A percentile compares a stretch with the other conserved stretches of the same genome.
phyloP scores from a whole-genome alignment of 1,140 invertebrate genomes.

The Lordiphosa stackelbergi region DNA sequence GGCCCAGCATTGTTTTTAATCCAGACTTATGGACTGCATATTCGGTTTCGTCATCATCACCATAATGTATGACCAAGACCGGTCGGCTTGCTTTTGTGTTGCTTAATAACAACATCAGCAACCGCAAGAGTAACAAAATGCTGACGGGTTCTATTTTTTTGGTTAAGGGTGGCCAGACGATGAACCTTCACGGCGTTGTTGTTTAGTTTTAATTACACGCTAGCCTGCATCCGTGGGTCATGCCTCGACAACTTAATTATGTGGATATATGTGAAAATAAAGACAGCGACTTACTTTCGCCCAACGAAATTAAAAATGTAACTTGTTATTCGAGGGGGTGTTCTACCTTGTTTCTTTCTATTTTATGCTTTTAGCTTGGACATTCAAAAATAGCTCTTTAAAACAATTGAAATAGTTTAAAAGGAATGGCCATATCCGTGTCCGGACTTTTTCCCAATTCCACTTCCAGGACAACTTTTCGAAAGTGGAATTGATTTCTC shows the following conservation, averaged over 20 bases:
- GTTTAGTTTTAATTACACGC: slow-evolving; percentile 73
- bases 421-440: no score
- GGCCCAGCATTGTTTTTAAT: slow-evolving; percentile 51
- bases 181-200: slow-evolving; percentile 32
- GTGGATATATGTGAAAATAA: slow-evolving; percentile 16
- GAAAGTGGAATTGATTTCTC: no score
- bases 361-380: no score
- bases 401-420: no score
- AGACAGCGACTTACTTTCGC: slow-evolving; percentile 26
- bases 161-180: slow-evolving; percentile 16
- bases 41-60: slow-evolving; percentile 52
- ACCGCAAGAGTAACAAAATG: slow-evolving; percentile 31
- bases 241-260: slow-evolving; percentile 47
- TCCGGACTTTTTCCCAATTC: no score
- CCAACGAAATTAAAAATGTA: slow-evolving; percentile 23
- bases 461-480: no score
- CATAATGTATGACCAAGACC: slow-evolving; percentile 16
- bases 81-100: slow-evolving; percentile 23
- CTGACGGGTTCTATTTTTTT: slow-evolving; percentile 38
- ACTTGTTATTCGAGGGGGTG: no score
- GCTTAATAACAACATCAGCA: slow-evolving; percentile 7
- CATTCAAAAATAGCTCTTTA: no score
- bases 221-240: slow-evolving; percentile 46
- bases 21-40: slow-evolving; percentile 64
- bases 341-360: no score